Base-by-base conservation (phyloP, 1,140 invertebrate species). In the Magallana ariakensis region DNA sequence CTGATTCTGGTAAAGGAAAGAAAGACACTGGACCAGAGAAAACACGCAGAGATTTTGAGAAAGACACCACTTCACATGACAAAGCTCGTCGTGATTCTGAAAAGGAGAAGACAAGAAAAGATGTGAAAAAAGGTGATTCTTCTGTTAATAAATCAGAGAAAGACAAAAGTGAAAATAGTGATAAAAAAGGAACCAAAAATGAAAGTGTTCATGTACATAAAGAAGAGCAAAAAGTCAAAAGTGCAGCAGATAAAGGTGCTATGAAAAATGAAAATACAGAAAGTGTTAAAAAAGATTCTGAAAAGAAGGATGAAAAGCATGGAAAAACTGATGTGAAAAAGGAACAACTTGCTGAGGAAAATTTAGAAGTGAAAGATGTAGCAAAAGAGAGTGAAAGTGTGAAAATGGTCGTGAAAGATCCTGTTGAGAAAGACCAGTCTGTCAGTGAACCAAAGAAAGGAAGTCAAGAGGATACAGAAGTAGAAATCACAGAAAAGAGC, bases 171-270 rank as follows among this genome's bases (percentile, higher is more conserved):
- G 57, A 54, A 83, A 70, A 22, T 70, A 22, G 19, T 70, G 66
- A 75, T 75, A 75, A 75, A 46, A 55, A 66, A 58, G 87, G 53
- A 57, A 16, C 19, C n/a, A 82, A 13, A 83, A 62, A 46, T 60
- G 80, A 22, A 70, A 85, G 80, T 46, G 83, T 54, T 15, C 55
- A 81, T 55, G 88, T 62, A 58, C 54, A 75, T 11, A 60, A 87
- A 84, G 58, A 10, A 11, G 16, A 22, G 10, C 13, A 46, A 11
- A 26, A 46, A 70, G 53, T 26, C 7, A 85, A 85, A 85, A n/a
- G 9, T 57, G 62, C 22, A 33, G 66, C 22, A 10, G 66, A 75
- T 13, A 75, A 75, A 13, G 22, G 10, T 75, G 19, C 66, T 13
- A 33, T 26, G 33, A 75, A 75, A 26, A 75, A 22, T 33, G 66